These are phyloP conservation scores for Coboldia fuscipes DNA, from an alignment of 1,140 invertebrate genomes.

Conservation along the genomic window DNA sequence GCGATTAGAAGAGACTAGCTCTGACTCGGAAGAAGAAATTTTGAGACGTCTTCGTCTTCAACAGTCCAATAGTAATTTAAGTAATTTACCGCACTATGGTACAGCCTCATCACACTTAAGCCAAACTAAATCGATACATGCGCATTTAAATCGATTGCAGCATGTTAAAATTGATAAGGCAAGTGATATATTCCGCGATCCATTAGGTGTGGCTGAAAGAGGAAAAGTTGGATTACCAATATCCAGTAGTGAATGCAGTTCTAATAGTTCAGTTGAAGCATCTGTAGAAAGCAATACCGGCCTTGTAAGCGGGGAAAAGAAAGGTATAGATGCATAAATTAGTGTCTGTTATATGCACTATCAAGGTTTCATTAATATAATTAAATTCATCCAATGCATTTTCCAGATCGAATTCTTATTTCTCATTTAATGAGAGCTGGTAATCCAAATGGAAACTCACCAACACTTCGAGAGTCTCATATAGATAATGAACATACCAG, in stretches of 20 bases:
- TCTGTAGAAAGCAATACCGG: constrained; percentile 18
- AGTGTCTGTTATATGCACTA: neutral
- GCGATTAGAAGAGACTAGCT: constrained; percentile 28
- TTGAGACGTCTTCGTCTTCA: constrained; percentile 31
- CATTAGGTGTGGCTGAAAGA: constrained; percentile 17
- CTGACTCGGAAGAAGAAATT: constrained; percentile 57
- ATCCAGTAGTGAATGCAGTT: constrained; percentile 21
- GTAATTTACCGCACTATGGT: constrained; percentile 13
- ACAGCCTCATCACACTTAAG: constrained; percentile 10
- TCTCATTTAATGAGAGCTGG: constrained; percentile 9
- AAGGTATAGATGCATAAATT: constrained; percentile 10
- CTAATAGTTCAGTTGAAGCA: constrained; percentile 20
- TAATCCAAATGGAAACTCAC: constrained; percentile 9
- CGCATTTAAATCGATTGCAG: constrained; percentile 10
- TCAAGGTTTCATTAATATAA: neutral
- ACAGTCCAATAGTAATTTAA: constrained; percentile 13
- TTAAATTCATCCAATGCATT: neutral
- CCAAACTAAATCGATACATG: constrained; percentile 12
- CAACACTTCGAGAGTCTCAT: constrained; percentile 15
- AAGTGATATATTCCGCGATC: constrained; percentile 11
- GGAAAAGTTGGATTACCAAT: constrained; percentile 21
- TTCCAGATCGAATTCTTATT: constrained; percentile 1
- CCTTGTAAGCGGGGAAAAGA: constrained; percentile 18
- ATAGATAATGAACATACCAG: constrained; percentile 16
- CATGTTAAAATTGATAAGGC: constrained; percentile 12